A percentile compares a stretch with the other conserved stretches of the same genome.
phyloP scores from a whole-genome alignment of 1,140 invertebrate genomes.

The Drosophila gunungcola region DNA sequence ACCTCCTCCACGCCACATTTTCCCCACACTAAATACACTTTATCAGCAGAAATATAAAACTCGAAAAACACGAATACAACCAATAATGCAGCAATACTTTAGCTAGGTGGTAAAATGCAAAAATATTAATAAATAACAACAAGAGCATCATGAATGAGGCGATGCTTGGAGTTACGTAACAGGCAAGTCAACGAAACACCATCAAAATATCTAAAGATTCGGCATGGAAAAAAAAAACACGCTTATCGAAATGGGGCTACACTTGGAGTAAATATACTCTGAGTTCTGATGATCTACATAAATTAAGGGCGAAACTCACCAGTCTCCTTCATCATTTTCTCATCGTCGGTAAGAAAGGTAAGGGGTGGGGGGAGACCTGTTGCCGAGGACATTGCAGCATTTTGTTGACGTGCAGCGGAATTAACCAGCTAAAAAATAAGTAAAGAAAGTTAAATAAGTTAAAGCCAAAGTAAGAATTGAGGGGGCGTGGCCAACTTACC shows the following conservation, averaged over 20 bases:
- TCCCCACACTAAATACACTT: conserved; percentile 20
- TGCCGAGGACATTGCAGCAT: conserved; percentile 67
- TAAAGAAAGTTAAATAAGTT: conserved; percentile 15
- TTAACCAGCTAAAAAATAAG: conserved; percentile 65
- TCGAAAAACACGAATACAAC: conserved; percentile 3
- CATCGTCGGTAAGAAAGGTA: conserved; percentile 90
- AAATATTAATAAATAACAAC: conserved; percentile 26
- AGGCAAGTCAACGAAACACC: conserved; percentile 10
- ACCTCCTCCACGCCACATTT: conserved; percentile 3
- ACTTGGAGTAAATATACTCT: neutral
- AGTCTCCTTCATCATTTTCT: conserved; percentile 91
- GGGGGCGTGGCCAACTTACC: conserved; percentile 61
- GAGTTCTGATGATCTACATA: neutral
- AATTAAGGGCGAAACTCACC: conserved; percentile 85
- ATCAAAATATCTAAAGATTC: conserved; percentile 22
- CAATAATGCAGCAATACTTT: neutral
- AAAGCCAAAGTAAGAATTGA: neutral
- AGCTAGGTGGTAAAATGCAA: neutral
- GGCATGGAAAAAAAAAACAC: conserved; percentile 19
- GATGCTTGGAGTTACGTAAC: conserved; percentile 40
- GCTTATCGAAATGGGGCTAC: conserved; percentile 34
- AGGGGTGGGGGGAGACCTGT: conserved; percentile 85
- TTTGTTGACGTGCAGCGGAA: conserved; percentile 78
- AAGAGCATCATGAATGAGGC: conserved; percentile 10
- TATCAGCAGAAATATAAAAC: conserved; percentile 42